A percentile compares a stretch with the other conserved stretches of the same genome.
phyloP scores from a whole-genome alignment of 2,113 vertebrate species.

The Eidolon helvum region DNA sequence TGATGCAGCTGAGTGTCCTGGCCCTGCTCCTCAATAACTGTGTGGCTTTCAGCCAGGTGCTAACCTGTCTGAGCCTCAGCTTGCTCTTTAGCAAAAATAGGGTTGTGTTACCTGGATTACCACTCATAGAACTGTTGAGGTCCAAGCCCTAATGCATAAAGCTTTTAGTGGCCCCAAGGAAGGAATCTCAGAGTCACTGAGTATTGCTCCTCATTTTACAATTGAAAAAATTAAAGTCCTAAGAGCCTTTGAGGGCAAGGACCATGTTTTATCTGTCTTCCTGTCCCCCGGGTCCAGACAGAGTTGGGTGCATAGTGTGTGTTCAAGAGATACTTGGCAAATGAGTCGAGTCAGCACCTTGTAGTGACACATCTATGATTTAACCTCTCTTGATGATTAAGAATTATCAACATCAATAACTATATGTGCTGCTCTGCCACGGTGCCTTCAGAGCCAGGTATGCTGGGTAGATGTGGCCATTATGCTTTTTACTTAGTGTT shows the following conservation, averaged over 20 bases:
- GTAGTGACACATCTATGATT: not conserved
- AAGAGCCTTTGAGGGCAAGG: not conserved
- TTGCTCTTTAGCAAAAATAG: not conserved
- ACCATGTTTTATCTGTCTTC: not conserved
- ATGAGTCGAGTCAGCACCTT: not conserved
- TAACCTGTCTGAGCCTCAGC: not conserved
- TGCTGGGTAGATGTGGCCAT: fast-evolving
- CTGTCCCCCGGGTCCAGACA: not conserved
- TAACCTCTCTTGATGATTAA: not conserved
- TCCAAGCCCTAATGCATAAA: not conserved
- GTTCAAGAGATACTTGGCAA: not conserved
- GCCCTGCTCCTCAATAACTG: not conserved
- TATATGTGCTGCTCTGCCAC: not conserved
- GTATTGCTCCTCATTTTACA: not conserved
- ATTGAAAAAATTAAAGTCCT: not conserved
- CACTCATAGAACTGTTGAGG: not conserved
- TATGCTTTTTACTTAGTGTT: not conserved
- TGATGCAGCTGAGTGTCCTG: not conserved
- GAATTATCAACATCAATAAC: not conserved
- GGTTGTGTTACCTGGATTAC: not conserved
- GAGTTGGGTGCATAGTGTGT: not conserved
- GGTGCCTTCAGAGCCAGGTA: not conserved
- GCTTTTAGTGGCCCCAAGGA: not conserved
- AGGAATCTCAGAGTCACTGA: not conserved
- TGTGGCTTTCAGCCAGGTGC: not conserved